Evolutionary conservation across 2,113 vertebrate genomes (phyloP).

Genomic region (Copsychus sechellarum): DNA sequence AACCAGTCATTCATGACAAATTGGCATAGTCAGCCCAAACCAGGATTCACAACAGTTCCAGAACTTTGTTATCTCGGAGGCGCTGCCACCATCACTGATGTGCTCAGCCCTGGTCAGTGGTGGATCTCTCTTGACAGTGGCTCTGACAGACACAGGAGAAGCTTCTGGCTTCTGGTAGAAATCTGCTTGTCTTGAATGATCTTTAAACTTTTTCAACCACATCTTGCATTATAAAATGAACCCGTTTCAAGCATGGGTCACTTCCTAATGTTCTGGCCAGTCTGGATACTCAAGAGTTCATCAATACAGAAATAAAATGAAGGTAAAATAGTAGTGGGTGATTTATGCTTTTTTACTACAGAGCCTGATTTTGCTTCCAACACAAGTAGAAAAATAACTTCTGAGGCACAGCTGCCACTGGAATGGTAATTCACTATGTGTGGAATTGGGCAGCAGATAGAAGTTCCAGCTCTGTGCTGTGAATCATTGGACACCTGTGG

Average conservation of each 20-base stretch:
- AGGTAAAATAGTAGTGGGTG: not conserved
- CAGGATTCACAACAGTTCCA: not conserved
- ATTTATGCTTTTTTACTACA: not conserved
- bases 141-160: not conserved
- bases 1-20: not conserved
- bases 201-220: not conserved
- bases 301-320: not conserved
- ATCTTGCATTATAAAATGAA: not conserved
- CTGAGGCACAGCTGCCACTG: not conserved
- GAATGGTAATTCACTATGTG: not conserved
- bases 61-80: not conserved
- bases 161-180: not conserved
- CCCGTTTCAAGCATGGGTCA: not conserved
- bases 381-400: not conserved
- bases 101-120: not conserved
- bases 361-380: not conserved
- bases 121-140: not conserved
- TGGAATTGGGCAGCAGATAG: not conserved
- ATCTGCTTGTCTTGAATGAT: not conserved
- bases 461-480: not conserved
- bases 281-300: not conserved
- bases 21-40: not conserved
- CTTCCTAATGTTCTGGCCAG: not conserved
- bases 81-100: accelerated
- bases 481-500: not conserved